These are phyloP conservation scores for Eretmocerus hayati DNA, from an alignment of 2,888 invertebrate genomes.

Conservation along the genomic window DNA sequence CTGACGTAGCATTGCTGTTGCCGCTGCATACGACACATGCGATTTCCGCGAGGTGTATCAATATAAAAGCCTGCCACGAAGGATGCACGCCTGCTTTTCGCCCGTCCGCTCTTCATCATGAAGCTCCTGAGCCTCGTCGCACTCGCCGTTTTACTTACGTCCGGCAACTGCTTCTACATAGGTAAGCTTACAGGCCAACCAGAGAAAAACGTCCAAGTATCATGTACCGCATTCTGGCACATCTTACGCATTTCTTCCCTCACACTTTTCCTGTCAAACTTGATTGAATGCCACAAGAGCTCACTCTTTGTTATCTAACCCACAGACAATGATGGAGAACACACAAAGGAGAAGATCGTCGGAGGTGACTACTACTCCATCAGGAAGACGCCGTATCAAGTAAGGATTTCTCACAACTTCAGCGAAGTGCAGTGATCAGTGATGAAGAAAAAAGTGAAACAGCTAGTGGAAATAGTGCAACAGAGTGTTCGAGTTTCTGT, in stretches of 20 bases:
- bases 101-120: not conserved
- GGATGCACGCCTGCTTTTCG: not conserved
- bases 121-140: not conserved
- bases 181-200: not conserved
- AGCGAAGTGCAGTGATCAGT: too few species aligned
- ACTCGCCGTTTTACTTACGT: too few species aligned
- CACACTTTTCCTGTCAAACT: not conserved
- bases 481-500: too few species aligned
- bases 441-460: too few species aligned
- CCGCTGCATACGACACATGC: not conserved
- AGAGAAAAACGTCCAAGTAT: too few species aligned
- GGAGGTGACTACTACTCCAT: slow-evolving; percentile 14
- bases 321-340: slow-evolving; percentile 1
- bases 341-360: slow-evolving; percentile 15
- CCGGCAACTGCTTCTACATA: slow-evolving; percentile 2
- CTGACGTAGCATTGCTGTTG: not conserved
- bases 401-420: slow-evolving; percentile 11
- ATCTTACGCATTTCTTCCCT: not conserved
- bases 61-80: not conserved
- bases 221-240: too few species aligned
- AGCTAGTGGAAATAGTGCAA: too few species aligned
- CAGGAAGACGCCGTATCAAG: slow-evolving; percentile 17
- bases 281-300: not conserved
- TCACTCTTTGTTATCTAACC: too few species aligned
- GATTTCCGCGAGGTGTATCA: not conserved